Evolutionary conservation across 1,140 invertebrate species (phyloP).

Genomic region (Elysia chlorotica): DNA sequence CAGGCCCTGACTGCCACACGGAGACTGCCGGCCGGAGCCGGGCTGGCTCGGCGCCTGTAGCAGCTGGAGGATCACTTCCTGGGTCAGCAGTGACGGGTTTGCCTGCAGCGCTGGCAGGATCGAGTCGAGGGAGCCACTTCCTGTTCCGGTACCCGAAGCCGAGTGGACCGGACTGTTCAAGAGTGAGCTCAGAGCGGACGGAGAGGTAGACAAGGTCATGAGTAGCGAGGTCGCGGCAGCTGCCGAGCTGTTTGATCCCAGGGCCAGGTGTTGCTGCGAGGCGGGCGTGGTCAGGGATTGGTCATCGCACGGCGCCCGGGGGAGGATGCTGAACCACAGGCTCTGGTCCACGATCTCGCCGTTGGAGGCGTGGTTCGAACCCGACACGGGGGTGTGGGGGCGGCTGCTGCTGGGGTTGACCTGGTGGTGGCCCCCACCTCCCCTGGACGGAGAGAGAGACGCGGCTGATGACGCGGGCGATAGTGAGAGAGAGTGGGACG

Average conservation of each 20-base stretch:
- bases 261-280: background rate
- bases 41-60: background rate
- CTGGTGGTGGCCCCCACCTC: conserved; percentile 15
- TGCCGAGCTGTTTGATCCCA: background rate
- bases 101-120: background rate
- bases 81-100: background rate
- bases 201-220: background rate
- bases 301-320: conserved; percentile 70
- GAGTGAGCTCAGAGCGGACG: conserved; percentile 3
- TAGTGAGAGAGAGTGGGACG: conserved; percentile 17
- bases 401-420: no score
- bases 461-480: conserved; percentile 27
- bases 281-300: conserved; percentile 50
- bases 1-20: conserved; percentile 22
- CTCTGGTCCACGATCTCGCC: conserved; percentile 42
- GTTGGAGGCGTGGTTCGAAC: conserved; percentile 12
- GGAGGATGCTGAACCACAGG: conserved; percentile 72
- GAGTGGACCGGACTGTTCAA: no score
- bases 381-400: background rate
- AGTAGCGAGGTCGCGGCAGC: background rate
- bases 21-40: background rate
- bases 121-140: background rate
- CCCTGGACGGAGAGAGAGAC: conserved; percentile 18
- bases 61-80: background rate
- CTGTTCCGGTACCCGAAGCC: background rate